These are phyloP conservation scores for Syrmaticus mikado DNA, from an alignment of 2,113 vertebrate species.

Conservation along the genomic window DNA sequence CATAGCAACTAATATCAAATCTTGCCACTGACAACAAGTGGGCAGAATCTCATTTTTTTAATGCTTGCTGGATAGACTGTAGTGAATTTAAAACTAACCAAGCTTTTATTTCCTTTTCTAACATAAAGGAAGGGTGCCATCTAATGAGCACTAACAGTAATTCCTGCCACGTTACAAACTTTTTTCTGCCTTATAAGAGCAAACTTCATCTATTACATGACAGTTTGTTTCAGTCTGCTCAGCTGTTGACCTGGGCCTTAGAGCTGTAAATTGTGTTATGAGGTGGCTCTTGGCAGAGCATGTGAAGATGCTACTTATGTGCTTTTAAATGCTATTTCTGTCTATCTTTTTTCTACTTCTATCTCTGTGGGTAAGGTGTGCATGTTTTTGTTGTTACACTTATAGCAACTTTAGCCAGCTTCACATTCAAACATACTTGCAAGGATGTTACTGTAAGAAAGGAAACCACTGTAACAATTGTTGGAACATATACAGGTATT, in stretches of 20 bases:
- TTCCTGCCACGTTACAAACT: background rate
- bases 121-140: slow-evolving; percentile 36
- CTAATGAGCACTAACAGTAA: slow-evolving; percentile 52
- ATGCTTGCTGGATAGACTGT: background rate
- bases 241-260: background rate
- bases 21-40: background rate
- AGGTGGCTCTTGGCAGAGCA: background rate
- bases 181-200: background rate
- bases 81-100: background rate
- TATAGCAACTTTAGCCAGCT: background rate
- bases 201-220: background rate
- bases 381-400: background rate
- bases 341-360: background rate
- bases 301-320: background rate
- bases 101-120: background rate
- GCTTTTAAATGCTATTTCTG: background rate
- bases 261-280: background rate
- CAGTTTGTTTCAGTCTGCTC: background rate
- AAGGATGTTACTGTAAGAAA: background rate
- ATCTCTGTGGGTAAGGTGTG: background rate
- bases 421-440: background rate
- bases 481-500: background rate
- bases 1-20: background rate
- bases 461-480: background rate
- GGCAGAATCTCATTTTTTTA: background rate